Percentiles rank a stretch among this genome's conserved stretches.
Conservation (phyloP, 2,888 invertebrate species). For the Malacosoma neustria region DNA sequence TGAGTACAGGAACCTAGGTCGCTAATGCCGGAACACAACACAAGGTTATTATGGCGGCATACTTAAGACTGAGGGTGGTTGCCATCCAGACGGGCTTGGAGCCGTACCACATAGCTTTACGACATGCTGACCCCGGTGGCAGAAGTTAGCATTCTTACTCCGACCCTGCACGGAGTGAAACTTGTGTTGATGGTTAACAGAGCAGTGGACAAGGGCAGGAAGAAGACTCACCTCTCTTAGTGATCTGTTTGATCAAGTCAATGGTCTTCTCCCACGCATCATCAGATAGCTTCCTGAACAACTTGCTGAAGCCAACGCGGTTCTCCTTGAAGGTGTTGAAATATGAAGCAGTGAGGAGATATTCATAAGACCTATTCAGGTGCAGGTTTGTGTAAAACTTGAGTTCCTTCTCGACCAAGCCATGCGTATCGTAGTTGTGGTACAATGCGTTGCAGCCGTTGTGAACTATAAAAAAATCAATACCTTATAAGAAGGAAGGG, state of each 20-base stretch:
- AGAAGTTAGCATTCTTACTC: too few species aligned
- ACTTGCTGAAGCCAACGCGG: constrained; percentile 83
- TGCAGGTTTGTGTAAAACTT: constrained; percentile 78
- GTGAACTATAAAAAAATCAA: constrained; percentile 38
- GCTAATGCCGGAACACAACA: too few species aligned
- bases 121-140: too few species aligned
- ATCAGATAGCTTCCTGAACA: constrained; percentile 84
- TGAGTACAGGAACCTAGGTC: too few species aligned
- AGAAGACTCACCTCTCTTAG: constrained; percentile 78
- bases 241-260: constrained; percentile 84
- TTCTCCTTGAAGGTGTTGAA: constrained; percentile 86
- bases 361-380: constrained; percentile 83
- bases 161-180: too few species aligned
- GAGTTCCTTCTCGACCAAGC: constrained; percentile 48
- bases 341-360: constrained; percentile 82
- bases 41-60: too few species aligned
- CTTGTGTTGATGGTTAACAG: too few species aligned
- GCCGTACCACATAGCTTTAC: too few species aligned
- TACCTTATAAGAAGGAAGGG: too few species aligned
- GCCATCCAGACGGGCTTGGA: too few species aligned
- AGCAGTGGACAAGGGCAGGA: too few species aligned
- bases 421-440: constrained; percentile 72
- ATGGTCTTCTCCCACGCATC: constrained; percentile 83
- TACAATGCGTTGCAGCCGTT: constrained; percentile 78
- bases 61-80: too few species aligned